Conservation (phyloP, 2,888 invertebrate species). For the Drosophila kuntzei region DNA sequence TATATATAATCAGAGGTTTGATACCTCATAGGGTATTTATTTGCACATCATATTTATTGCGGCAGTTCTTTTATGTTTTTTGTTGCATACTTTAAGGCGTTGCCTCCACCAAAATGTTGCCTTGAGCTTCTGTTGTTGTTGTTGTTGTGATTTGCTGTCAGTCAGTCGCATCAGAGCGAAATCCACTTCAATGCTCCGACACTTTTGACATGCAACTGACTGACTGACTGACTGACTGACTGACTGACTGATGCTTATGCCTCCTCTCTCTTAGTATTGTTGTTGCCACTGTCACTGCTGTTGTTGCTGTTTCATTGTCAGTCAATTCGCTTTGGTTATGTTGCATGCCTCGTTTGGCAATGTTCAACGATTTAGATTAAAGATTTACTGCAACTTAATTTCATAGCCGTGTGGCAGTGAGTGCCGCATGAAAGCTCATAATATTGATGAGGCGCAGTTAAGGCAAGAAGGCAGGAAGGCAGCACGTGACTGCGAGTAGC, state of each 20-base stretch:
- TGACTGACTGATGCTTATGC: slow-evolving; percentile 61
- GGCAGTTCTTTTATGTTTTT: slow-evolving; percentile 21
- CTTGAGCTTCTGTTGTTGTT: slow-evolving; percentile 27
- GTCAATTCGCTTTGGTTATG: slow-evolving; percentile 42
- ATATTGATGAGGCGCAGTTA: slow-evolving; percentile 56
- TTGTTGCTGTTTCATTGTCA: slow-evolving; percentile 51
- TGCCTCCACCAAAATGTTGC: slow-evolving; percentile 25
- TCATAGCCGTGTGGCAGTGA: slow-evolving; percentile 9
- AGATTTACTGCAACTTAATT: slow-evolving; percentile 66
- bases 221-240: slow-evolving; percentile 45
- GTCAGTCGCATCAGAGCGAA: slow-evolving; percentile 51
- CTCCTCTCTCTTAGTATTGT: neutral
- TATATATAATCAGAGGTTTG: too few relatives aligned
- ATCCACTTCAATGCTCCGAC: slow-evolving; percentile 63
- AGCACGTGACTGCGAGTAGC: slow-evolving; percentile 55
- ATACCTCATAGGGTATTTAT: slow-evolving; percentile 10
- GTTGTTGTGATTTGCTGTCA: slow-evolving; percentile 31
- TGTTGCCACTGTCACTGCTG: slow-evolving; percentile 2
- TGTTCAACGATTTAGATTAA: slow-evolving; percentile 26
- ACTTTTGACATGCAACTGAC: slow-evolving; percentile 69
- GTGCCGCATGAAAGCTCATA: slow-evolving; percentile 51
- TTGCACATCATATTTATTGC: neutral
- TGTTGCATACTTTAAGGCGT: slow-evolving; percentile 52
- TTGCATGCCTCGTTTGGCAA: slow-evolving; percentile 34
- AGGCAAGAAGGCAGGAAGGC: neutral